phyloP scores from a whole-genome alignment of 2,797 vertebrate species.

The Lutjanus argentimaculatus region DNA sequence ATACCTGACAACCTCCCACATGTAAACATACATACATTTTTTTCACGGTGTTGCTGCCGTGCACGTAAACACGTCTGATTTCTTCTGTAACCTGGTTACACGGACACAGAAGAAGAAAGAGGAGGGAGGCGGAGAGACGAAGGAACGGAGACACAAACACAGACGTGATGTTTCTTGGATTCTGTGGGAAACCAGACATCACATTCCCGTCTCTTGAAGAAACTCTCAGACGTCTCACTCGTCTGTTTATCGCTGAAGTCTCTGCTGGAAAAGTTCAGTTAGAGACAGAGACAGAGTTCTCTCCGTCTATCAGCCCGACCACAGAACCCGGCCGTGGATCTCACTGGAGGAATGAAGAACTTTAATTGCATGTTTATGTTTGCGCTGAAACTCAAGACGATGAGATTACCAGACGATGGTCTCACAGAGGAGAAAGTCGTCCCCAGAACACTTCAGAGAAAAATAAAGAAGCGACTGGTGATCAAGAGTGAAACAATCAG shows the following conservation, averaged over 20 bases:
- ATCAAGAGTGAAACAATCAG: conserved; percentile 1
- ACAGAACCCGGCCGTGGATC: conserved; percentile 41
- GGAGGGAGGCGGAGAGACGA: background rate
- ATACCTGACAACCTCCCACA: too few species aligned
- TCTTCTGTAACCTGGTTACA: too few species aligned
- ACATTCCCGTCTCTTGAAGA: conserved; percentile 11
- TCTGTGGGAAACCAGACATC: conserved; percentile 48
- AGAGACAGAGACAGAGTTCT: conserved; percentile 2
- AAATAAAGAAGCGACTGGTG: background rate
- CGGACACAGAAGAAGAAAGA: too few species aligned
- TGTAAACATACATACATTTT: too few species aligned
- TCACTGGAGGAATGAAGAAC: conserved; percentile 52
- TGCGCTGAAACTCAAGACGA: conserved; percentile 33
- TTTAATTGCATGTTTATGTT: conserved; percentile 70
- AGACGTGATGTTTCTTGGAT: background rate
- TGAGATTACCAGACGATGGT: conserved; percentile 27
- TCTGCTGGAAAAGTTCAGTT: conserved; percentile 45
- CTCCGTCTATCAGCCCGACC: conserved; percentile 27
- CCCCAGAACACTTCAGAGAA: background rate
- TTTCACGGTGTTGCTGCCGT: too few species aligned
- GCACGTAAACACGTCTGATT: too few species aligned
- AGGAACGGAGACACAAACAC: background rate
- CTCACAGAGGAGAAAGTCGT: too few species aligned
- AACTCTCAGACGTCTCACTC: background rate
- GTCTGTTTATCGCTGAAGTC: conserved; percentile 26